Base-by-base conservation (phyloP, 2,888 invertebrate species). In the Agrochola lota region DNA sequence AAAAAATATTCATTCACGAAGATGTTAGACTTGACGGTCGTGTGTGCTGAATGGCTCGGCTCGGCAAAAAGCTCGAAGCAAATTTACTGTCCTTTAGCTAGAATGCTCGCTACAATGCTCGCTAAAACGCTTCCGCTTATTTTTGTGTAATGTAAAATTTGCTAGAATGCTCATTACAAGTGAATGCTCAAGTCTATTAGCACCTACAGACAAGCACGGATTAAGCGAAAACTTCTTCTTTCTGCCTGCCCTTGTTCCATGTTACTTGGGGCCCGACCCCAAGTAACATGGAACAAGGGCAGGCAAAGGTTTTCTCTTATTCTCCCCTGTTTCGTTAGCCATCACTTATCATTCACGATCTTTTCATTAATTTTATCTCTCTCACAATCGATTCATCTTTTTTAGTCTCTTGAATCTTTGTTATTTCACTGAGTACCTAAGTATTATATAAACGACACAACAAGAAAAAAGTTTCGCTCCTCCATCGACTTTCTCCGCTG, bases 291-390 rank as follows among this genome's bases (percentile, higher is more conserved):
- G n/a, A n/a, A n/a, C n/a, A n/a, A n/a, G n/a, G n/a, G n/a, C n/a
- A n/a, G 12, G n/a, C n/a, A 43, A 49, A 66, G 9, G 49, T 23
- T 57, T 76, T 63, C 2, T 35, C 9, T 59, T 52, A 30, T 8
- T 30, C 20, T 68, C 23, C n/a, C 23, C 30, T 20, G n/a, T n/a
- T 57, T 8, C 15, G n/a, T 52, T 26, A 71, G 15, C 30, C 15
- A 40, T 43, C 43, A 72, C 43, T 46, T n/a, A 49, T 55, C 35
- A 35, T 66, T 78, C n/a, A 9, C 8, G 9, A 43, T 43, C 9
- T 49, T 57, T 79, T 78, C n/a, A 63, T 71, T 57, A 40, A 78
- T 49, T 30, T 40, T 40, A 57, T 20, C 30, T 7, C 49, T 49
- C 30, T 64, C 20, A 59, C 40, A 35, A 26, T 69, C 30, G 23